Conservation (phyloP, 2,113 vertebrate genomes). For the Paradoxurus hermaphroditus region DNA sequence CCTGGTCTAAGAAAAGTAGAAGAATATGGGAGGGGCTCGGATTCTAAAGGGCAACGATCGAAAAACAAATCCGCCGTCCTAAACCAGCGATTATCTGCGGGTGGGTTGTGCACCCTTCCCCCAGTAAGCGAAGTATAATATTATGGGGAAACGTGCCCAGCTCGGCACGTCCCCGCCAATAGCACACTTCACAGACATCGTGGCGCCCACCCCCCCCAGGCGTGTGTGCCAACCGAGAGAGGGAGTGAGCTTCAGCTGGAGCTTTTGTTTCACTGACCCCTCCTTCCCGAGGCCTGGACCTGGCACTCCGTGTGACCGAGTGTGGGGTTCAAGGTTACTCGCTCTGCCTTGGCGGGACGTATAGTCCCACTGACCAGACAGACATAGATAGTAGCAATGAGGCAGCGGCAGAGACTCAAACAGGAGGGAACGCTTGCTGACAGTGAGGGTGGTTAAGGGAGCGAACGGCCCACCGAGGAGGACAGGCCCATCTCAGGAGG, state of each 20-base stretch:
- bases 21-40: neutral
- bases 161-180: too few species aligned
- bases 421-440: neutral
- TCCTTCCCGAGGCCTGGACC: neutral
- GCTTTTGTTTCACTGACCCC: neutral
- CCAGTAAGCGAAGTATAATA: neutral
- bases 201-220: neutral
- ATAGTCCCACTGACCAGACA: neutral
- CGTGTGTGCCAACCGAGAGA: neutral
- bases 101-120: neutral
- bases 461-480: neutral
- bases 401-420: neutral
- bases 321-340: neutral
- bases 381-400: accelerated
- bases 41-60: neutral
- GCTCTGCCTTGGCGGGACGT: neutral
- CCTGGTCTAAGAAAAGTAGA: neutral
- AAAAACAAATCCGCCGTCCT: neutral
- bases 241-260: neutral
- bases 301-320: neutral
- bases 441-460: neutral
- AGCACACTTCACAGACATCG: neutral
- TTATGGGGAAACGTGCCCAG: neutral
- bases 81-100: neutral
- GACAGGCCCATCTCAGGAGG: neutral